Evolutionary conservation across 2,797 vertebrate species (phyloP).

Genomic region (Hippoglossus hippoglossus): DNA sequence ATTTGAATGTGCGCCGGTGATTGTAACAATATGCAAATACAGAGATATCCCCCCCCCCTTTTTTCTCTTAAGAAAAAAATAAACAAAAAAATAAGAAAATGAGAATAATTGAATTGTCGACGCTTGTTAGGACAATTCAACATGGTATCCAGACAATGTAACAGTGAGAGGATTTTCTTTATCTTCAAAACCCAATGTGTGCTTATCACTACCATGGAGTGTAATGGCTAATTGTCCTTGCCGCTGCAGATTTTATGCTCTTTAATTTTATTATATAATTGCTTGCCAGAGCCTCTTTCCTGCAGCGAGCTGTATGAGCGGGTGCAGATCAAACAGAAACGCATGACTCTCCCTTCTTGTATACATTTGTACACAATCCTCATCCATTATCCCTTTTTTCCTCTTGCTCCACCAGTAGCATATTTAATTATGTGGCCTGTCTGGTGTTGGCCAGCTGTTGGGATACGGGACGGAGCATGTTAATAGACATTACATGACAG

Average conservation of each 20-base stretch:
- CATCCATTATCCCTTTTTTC: slow-evolving; percentile 30
- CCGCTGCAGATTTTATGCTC: slow-evolving; percentile 85
- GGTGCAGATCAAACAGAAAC: slow-evolving; percentile 63
- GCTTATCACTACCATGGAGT: slow-evolving; percentile 73
- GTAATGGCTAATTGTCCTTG: slow-evolving; percentile 84
- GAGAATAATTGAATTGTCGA: slow-evolving; percentile 78
- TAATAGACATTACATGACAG: slow-evolving; percentile 88
- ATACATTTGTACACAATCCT: slow-evolving; percentile 55
- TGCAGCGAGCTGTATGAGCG: slow-evolving; percentile 75
- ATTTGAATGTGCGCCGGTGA: slow-evolving; percentile 59
- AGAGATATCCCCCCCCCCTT: slow-evolving; percentile 19
- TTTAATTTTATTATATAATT: slow-evolving; percentile 96
- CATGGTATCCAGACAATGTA: slow-evolving; percentile 79
- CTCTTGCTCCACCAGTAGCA: slow-evolving; percentile 78
- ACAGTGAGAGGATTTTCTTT: slow-evolving; percentile 68
- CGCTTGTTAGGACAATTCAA: slow-evolving; percentile 79
- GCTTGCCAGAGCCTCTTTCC: slow-evolving; percentile 86
- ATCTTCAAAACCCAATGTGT: slow-evolving; percentile 82
- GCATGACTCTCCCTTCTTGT: slow-evolving; percentile 45
- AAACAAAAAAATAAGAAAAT: slow-evolving; percentile 50
- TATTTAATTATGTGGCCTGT: slow-evolving; percentile 91
- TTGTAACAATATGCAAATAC: slow-evolving; percentile 68
- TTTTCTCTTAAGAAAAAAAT: slow-evolving; percentile 27
- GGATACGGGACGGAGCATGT: slow-evolving; percentile 77
- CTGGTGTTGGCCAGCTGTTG: slow-evolving; percentile 50